Conservation (phyloP, 2,888 invertebrate genomes). For the Platerodrilus igneus region DNA sequence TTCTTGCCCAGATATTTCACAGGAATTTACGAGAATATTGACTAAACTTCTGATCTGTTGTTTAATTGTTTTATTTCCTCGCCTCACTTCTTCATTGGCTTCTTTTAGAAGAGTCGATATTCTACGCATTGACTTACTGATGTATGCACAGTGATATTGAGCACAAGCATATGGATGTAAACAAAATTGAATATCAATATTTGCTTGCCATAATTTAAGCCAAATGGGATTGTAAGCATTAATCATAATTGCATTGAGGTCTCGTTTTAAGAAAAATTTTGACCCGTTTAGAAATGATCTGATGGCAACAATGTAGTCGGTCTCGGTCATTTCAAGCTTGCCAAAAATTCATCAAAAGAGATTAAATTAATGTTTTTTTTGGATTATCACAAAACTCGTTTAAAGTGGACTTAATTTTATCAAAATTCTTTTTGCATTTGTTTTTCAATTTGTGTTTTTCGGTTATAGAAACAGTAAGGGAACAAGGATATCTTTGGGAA, state of each 20-base stretch:
- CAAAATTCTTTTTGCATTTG: neutral
- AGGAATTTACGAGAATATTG: constrained; percentile 4
- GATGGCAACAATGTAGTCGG: neutral
- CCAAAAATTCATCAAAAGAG: constrained; percentile 4
- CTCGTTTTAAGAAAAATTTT: constrained; percentile 1
- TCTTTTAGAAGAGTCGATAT: neutral
- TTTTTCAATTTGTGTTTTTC: constrained; percentile 1
- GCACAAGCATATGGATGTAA: constrained; percentile 1
- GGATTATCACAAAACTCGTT: constrained; percentile 3
- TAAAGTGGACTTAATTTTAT: neutral
- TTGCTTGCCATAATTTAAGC: neutral
- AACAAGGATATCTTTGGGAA: too few species aligned
- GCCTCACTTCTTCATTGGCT: constrained; percentile 1
- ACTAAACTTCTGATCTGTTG: constrained; percentile 5
- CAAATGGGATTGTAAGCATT: constrained; percentile 1
- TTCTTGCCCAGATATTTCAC: constrained; percentile 9
- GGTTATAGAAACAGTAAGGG: too few species aligned
- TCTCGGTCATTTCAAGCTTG: neutral
- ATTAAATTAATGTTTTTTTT: neutral
- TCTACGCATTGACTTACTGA: neutral
- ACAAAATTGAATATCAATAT: constrained; percentile 6
- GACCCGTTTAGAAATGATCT: neutral
- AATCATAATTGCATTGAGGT: neutral
- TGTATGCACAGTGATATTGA: neutral
- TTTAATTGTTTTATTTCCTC: constrained; percentile 3